Conservation (phyloP, 2,797 vertebrate genomes). For the Falco novaeseelandiae region DNA sequence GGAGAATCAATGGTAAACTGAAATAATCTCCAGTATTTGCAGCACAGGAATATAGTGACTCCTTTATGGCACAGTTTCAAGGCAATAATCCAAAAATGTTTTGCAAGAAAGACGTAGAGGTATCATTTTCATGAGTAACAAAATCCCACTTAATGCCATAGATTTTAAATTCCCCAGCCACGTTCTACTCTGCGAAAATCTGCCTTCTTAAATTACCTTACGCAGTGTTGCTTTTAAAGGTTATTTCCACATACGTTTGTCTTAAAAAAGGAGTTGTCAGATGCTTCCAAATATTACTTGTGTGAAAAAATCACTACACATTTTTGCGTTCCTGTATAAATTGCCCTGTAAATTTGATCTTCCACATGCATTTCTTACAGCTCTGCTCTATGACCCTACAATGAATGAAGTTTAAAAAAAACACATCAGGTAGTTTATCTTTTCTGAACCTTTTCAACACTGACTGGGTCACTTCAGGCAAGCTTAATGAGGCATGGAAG, state of each 20-base stretch:
- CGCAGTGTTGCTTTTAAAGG: background rate
- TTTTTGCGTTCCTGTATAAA: background rate
- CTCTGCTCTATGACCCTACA: background rate
- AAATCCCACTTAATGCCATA: background rate
- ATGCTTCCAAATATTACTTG: background rate
- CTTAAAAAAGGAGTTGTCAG: background rate
- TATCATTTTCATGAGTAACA: background rate
- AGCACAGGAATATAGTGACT: background rate
- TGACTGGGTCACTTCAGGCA: background rate
- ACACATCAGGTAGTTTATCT: background rate
- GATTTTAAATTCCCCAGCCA: background rate
- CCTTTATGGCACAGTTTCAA: background rate
- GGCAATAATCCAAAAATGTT: background rate
- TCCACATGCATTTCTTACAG: background rate
- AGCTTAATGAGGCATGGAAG: background rate
- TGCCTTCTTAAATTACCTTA: background rate
- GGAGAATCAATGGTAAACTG: background rate
- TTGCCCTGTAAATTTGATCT: background rate
- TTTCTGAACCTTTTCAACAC: background rate
- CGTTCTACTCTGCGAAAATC: background rate
- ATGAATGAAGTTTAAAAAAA: background rate
- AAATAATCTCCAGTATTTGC: background rate
- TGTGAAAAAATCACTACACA: background rate
- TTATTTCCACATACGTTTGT: background rate
- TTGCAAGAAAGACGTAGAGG: background rate